Conservation (phyloP, 2,797 vertebrate species). For the Falco biarmicus region DNA sequence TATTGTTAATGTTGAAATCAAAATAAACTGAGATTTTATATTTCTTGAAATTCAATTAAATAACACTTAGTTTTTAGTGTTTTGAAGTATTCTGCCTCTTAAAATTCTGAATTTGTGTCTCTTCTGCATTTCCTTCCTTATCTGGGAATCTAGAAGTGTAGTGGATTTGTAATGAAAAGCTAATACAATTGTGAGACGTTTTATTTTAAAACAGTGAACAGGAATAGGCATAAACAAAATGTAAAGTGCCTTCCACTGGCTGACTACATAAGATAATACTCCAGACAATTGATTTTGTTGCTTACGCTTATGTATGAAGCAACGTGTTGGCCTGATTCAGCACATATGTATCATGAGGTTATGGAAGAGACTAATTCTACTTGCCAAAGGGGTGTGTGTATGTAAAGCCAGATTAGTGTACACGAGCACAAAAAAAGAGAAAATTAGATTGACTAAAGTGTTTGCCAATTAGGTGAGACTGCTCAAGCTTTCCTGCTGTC, state of each 20-base stretch:
- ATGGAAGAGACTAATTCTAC: not conserved
- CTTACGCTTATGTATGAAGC: slow-evolving; percentile 43
- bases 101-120: not conserved
- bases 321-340: slow-evolving; percentile 55
- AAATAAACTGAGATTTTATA: not conserved
- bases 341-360: not conserved
- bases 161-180: not conserved
- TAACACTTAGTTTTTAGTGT: not conserved
- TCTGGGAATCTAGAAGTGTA: not conserved
- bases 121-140: not conserved
- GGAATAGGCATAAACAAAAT: slow-evolving; percentile 53
- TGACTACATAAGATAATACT: slow-evolving; percentile 66
- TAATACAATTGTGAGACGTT: slow-evolving; percentile 1
- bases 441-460: not conserved
- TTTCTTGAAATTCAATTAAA: not conserved
- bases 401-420: not conserved
- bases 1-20: not conserved
- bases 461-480: not conserved
- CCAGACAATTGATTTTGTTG: slow-evolving; percentile 70
- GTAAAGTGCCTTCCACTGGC: slow-evolving; percentile 37
- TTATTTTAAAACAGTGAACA: slow-evolving; percentile 49
- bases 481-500: not conserved
- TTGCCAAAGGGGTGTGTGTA: not conserved
- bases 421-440: not conserved
- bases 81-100: not conserved